Base-by-base conservation (phyloP, 2,113 vertebrate species). In the Athene cunicularia region DNA sequence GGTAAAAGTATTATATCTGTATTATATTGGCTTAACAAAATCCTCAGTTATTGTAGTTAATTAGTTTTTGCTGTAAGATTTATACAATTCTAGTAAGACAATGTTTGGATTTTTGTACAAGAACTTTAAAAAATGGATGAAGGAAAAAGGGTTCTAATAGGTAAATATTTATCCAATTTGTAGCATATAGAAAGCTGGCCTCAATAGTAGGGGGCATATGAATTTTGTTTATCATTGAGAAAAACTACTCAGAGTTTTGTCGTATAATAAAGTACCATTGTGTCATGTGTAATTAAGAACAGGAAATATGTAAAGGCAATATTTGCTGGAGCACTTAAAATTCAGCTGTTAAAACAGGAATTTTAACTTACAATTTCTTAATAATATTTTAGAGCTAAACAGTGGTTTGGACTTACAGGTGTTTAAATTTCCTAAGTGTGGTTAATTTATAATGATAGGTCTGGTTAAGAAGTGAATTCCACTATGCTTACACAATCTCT, bases 271-370 rank as follows among this genome's bases (percentile, higher is more conserved):
- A 98, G 95, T 96, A 80, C 72, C 75, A 86, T 64, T 97, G 83
- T 97, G 91, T 95, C 96, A 88, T 94, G 50, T 96, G 58, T 91
- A 95, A 94, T 97, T 97, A 97, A 96, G 93, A 96, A 95, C 95
- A 95, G 95, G 80, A 97, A 97, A 96, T 95, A 97, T 85, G 88
- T 97, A 97, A 97, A 96, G 81, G 73, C 49, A 97, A 55, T 95
- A 96, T 97, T 97, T 97, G 84, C 64, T 93, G 73, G 96, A 95
- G 66, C 95, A 77, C 91, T 98, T 97, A 94, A 95, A 97, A 94
- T 90, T 98, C 96, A 98, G 86, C 96, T 98, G 97, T 97, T 96
- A 94, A 98, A 98, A 97, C 91, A 98, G 79, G 89, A 96, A 96
- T 95, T 96, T 88, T 92, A 93, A 81, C 59, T 97, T 95, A 88